Base-by-base conservation (phyloP, 2,113 vertebrate genomes). In the Poecilia latipinna region DNA sequence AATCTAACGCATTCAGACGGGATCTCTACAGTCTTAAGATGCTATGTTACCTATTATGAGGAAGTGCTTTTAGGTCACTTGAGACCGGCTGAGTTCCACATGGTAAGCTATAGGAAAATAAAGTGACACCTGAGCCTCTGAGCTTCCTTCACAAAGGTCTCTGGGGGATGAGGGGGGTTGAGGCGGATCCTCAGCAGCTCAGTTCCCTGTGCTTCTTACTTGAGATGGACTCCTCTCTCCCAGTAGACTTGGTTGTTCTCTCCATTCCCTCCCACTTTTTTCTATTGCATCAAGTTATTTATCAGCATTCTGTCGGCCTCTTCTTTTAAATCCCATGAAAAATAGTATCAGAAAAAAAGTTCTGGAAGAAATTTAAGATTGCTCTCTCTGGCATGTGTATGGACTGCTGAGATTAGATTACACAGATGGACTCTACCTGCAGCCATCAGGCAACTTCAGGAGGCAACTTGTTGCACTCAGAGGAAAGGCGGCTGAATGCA, bases 31-130 rank as follows among this genome's bases (percentile, higher is more conserved):
- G 61, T 44, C 70, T 68, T 37, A 22, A 69, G 66, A 70, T 39
- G 82, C 77, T 86, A 75, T 84, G 86, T 87, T 79, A 33, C 65
- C 68, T 82, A 88, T 74, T 86, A 79, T 78, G 84, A 81, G 83
- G 90, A 87, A 90, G 91, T 85, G 89, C 81, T 75, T 78, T 87
- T 48, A 57, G 82, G 89, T 91, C 84, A 92, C 85, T 83, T 85
- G 93, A 93, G 84, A 90, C 61, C 33, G 72, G 73, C 79, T 42
- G 71, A 76, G 86, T 82, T 86, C 86, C 44, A 62, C 70, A 28
- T 81, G 83, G 81, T 82, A 79, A 79, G 82, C 83, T 88, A 89
- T 78, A 88, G 91, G 87, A 92, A 93, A 92, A 91, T 84, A 89
- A 87, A 83, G 77, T 71, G 92, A 89, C 81, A 94, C 82, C 88